A percentile compares a stretch with the other conserved stretches of the same genome.
Conservation (phyloP, 2,797 vertebrate species). For the Scleropages formosus region DNA sequence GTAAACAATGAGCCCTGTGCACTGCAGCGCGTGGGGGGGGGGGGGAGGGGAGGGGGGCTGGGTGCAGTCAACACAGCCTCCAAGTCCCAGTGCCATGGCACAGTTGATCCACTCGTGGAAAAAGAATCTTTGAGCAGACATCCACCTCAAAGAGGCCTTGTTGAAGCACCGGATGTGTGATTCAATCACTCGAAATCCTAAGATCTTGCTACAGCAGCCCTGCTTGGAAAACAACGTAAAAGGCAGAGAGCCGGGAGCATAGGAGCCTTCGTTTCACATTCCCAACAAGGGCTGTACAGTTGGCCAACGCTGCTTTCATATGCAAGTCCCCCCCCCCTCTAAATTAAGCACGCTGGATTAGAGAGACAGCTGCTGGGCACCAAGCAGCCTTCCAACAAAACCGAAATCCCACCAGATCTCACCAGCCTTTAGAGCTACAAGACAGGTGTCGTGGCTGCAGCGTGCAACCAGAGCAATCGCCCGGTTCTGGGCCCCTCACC, state of each 20-base stretch:
- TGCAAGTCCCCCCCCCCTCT: too few relatives aligned
- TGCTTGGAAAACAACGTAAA: not conserved
- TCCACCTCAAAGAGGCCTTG: not conserved
- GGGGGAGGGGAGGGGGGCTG: not conserved
- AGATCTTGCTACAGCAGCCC: not conserved
- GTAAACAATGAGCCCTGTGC: conserved; percentile 47
- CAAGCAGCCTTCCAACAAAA: not conserved
- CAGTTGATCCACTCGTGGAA: not conserved
- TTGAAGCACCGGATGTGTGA: not conserved
- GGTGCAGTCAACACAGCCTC: not conserved
- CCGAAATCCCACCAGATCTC: not conserved
- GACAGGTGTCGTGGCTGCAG: not conserved
- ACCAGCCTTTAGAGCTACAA: not conserved
- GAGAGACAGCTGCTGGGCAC: conserved; percentile 8
- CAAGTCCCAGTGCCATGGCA: not conserved
- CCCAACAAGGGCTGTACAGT: not conserved
- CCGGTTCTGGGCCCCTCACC: not conserved
- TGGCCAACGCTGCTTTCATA: not conserved
- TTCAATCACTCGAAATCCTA: too few relatives aligned
- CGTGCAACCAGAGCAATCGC: not conserved
- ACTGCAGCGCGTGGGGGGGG: not conserved
- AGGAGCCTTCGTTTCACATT: not conserved
- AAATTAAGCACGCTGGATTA: conserved; percentile 15
- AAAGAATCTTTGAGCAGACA: not conserved
- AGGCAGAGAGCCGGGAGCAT: not conserved